These are phyloP conservation scores for Zoanthus gigantus DNA, from an alignment of 92 coral and sea anemone genomes.

Conservation along the genomic window DNA sequence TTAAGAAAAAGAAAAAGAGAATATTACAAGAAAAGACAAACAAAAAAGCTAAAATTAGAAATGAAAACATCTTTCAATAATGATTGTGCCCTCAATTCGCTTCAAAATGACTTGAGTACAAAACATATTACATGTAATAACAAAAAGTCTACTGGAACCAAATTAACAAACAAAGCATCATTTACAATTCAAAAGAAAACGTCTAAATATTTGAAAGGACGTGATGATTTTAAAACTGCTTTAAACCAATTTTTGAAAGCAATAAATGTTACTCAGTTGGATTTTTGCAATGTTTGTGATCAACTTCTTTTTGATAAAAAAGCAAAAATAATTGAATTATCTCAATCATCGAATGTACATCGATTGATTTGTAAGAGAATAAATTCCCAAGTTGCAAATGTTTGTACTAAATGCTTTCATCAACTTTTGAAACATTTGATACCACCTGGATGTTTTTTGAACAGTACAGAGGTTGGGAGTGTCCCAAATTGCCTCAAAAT, in stretches of 20 bases:
- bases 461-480: slow-evolving; percentile 46
- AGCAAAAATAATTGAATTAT: slow-evolving; percentile 33
- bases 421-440: slow-evolving; percentile 31
- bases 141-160: slow-evolving; percentile 44
- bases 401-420: slow-evolving; percentile 49
- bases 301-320: slow-evolving; percentile 41
- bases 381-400: slow-evolving; percentile 39
- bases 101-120: slow-evolving; percentile 33
- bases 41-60: slow-evolving; percentile 39
- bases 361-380: slow-evolving; percentile 33
- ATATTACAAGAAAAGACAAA: slow-evolving; percentile 35
- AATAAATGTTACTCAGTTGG: slow-evolving; percentile 19
- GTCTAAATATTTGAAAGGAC: slow-evolving; percentile 39
- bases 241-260: slow-evolving; percentile 7
- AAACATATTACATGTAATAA: slow-evolving; percentile 42
- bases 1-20: slow-evolving; percentile 44
- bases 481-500: slow-evolving; percentile 34
- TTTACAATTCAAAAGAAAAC: slow-evolving; percentile 49
- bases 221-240: slow-evolving; percentile 17
- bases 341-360: slow-evolving; percentile 30
- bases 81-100: slow-evolving; percentile 39
- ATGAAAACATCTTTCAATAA: slow-evolving; percentile 40
- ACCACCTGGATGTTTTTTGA: slow-evolving; percentile 39
- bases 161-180: slow-evolving; percentile 49
- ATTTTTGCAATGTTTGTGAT: slow-evolving; percentile 48